Evolutionary conservation across 2,888 invertebrate genomes (phyloP), one percentile per base, ranked within the genome.

Genomic region (Brachynemurus nebulosus): DNA sequence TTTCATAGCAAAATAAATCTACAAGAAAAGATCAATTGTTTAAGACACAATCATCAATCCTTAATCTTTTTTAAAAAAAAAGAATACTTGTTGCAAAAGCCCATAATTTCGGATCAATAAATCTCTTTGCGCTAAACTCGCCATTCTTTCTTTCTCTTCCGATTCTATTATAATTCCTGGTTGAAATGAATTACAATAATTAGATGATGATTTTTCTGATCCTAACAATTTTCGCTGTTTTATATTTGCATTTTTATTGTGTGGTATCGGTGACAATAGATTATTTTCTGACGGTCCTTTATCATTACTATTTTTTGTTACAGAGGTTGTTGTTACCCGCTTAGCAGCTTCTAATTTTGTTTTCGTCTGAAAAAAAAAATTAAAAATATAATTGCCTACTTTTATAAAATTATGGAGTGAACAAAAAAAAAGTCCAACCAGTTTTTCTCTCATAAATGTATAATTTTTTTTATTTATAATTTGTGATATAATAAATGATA

Each of bases 131-230:
- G 77, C 75, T 48, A 83, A 59, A 47, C 69, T 62, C 51, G 72
- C 74, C 38, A 78, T 59, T 3, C 84, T 70, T 54, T 85, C 76
- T 14, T 78, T 72, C 58, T 86, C 86, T 55, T 86, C 86, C 9
- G 76, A 64, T 58, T 78, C 73, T 47, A 76, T 65, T 53, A 82
- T 76, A n/a, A 70, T 69, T 54, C 75, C 76, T 1, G 80, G 79
- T 53, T 76, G 73, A 57, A 73, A 79, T 1, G 78, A 76, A 54
- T 69, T 60, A 30, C 35, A 16, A 20, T 40, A 16, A 18, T 17
- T 42, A 41, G 35, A 9, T 14, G 21, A 35, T 25, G 38, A 18
- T 14, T 23, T 16, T 4, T 19, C 25, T 17, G 41, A 21, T 8
- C n/a, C 21, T 11, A 19, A n/a, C 8, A 33, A 25, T 25, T 23